Evolutionary conservation across 2,797 vertebrate genomes (phyloP).

Genomic region (Pseudochromis fuscus): DNA sequence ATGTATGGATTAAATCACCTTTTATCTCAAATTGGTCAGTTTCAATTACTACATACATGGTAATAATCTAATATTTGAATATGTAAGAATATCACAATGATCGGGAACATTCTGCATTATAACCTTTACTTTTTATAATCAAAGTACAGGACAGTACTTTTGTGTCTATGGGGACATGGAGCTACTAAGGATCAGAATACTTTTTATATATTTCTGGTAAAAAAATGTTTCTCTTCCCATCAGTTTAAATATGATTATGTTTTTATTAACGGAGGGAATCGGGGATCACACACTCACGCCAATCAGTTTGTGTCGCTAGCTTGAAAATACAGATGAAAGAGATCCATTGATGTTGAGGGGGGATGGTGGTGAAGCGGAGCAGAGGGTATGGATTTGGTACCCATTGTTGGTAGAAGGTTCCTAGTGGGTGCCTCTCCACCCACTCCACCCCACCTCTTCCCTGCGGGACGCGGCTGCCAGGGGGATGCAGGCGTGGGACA

Average conservation of each 20-base stretch:
- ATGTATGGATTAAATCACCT: background rate
- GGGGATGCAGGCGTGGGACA: constrained; percentile 65
- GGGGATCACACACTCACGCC: constrained; percentile 6
- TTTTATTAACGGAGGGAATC: constrained; percentile 19
- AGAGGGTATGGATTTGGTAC: constrained; percentile 64
- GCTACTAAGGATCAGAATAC: background rate
- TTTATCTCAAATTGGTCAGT: background rate
- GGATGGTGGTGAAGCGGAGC: constrained; percentile 33
- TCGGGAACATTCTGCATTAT: background rate
- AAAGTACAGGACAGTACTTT: background rate
- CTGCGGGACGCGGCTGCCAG: constrained; percentile 66
- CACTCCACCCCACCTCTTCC: constrained; percentile 51
- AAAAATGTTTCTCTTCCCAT: background rate
- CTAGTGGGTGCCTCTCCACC: constrained; percentile 48
- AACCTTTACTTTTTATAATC: background rate
- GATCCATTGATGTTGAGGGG: constrained; percentile 53
- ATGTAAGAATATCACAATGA: background rate
- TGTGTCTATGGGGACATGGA: background rate
- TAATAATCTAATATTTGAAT: background rate
- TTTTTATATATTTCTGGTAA: background rate
- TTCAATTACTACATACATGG: background rate
- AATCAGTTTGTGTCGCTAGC: constrained; percentile 23
- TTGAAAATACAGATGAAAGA: constrained; percentile 61
- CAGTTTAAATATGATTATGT: constrained; percentile 6
- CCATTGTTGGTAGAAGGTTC: constrained; percentile 57